These are phyloP conservation scores for Rhabdornis inornatus DNA, from an alignment of 2,113 vertebrate species.

Conservation along the genomic window DNA sequence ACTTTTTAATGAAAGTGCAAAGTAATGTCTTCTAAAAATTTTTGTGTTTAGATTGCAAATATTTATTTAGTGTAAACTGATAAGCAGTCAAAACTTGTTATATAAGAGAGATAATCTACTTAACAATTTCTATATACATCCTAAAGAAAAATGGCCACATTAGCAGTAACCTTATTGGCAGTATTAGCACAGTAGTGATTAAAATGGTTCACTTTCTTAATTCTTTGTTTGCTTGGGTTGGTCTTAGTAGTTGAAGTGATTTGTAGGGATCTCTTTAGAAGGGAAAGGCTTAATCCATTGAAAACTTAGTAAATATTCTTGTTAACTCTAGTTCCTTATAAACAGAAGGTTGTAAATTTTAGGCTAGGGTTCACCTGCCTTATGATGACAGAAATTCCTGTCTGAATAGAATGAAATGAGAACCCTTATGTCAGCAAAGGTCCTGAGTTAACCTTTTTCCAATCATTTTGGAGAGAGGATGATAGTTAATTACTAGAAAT, in stretches of 20 bases:
- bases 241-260: not conserved
- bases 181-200: not conserved
- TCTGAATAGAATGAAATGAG: not conserved
- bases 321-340: not conserved
- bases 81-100: not conserved
- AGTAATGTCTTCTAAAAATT: not conserved
- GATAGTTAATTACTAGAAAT: not conserved
- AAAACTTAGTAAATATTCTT: not conserved
- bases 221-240: not conserved
- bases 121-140: not conserved
- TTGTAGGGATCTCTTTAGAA: not conserved
- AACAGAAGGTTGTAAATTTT: not conserved
- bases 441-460: not conserved
- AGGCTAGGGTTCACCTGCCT: not conserved
- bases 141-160: not conserved
- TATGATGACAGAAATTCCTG: not conserved
- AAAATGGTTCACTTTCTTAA: not conserved
- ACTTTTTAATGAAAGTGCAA: not conserved
- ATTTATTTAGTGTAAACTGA: not conserved
- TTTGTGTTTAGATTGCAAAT: not conserved
- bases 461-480: not conserved
- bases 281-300: not conserved
- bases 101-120: not conserved
- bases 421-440: not conserved
- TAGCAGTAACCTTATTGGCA: not conserved